These are phyloP conservation scores for Heloderma charlesbogerti DNA, from an alignment of 2,113 vertebrate genomes.

Conservation along the genomic window DNA sequence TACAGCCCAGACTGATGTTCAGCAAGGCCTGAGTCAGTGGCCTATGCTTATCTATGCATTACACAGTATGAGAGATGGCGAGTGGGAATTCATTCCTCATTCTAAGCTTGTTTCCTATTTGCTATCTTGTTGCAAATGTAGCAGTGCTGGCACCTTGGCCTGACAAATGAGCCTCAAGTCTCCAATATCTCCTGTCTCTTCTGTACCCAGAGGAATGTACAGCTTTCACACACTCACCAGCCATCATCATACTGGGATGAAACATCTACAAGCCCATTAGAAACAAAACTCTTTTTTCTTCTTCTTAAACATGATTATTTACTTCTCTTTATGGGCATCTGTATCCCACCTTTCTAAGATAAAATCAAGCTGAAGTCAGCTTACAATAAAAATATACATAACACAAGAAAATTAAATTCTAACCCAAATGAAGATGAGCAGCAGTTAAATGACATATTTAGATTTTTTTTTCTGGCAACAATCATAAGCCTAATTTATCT, in stretches of 20 bases:
- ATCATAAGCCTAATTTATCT: background rate
- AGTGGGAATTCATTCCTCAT: constrained; percentile 5
- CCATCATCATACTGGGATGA: background rate
- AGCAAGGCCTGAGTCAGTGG: constrained; percentile 5
- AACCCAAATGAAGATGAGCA: background rate
- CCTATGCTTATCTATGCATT: background rate
- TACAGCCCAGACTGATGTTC: constrained; percentile 26
- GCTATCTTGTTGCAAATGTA: background rate
- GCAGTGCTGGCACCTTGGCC: background rate
- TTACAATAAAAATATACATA: background rate
- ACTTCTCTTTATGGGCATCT: background rate
- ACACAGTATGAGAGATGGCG: background rate
- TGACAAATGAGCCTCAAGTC: background rate
- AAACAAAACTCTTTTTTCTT: background rate
- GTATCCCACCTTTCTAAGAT: background rate
- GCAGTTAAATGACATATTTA: background rate
- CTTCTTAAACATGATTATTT: background rate
- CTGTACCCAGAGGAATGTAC: background rate
- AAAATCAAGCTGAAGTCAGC: background rate
- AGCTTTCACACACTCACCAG: background rate
- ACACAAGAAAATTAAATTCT: background rate
- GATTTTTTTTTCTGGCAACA: background rate
- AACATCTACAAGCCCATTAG: background rate
- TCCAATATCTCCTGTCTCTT: background rate
- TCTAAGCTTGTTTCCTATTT: background rate